Conservation (phyloP, 2,113 vertebrate genomes). For the Prionailurus viverrinus region DNA sequence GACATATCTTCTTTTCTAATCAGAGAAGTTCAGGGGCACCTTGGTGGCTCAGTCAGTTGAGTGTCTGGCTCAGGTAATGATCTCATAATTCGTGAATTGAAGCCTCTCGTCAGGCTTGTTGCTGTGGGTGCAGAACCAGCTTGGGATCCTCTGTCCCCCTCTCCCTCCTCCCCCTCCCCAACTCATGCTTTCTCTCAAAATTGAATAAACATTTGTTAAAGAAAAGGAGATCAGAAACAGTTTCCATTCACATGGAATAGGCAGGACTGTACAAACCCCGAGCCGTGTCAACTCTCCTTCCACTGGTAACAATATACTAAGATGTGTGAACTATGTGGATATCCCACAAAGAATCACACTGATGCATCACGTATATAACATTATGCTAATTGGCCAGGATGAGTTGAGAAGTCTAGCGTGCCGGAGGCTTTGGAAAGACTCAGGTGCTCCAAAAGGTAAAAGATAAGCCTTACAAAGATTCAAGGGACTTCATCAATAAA, state of each 20-base stretch:
- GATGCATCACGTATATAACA: neutral
- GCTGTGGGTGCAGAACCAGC: too few relatives aligned
- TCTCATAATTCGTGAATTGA: too few relatives aligned
- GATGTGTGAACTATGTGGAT: neutral
- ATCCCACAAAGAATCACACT: neutral
- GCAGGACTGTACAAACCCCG: neutral
- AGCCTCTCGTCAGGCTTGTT: too few relatives aligned
- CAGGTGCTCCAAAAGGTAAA: neutral
- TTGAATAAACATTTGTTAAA: neutral
- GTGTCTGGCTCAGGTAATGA: too few relatives aligned
- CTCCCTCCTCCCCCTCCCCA: too few relatives aligned
- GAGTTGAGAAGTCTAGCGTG: neutral
- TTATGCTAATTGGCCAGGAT: too few relatives aligned
- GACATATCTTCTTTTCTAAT: neutral
- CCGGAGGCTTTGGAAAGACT: neutral
- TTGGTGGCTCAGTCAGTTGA: too few relatives aligned
- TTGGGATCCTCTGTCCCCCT: too few relatives aligned
- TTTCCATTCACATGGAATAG: neutral
- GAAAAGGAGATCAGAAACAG: neutral
- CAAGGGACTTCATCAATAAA: neutral
- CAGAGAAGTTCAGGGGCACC: neutral
- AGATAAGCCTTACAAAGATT: neutral
- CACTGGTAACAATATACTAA: neutral
- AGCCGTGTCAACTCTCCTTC: neutral
- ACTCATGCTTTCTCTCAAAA: too few relatives aligned